These are phyloP conservation scores for Drosophila heteroneura DNA, from an alignment of 2,888 invertebrate species.

Conservation along the genomic window DNA sequence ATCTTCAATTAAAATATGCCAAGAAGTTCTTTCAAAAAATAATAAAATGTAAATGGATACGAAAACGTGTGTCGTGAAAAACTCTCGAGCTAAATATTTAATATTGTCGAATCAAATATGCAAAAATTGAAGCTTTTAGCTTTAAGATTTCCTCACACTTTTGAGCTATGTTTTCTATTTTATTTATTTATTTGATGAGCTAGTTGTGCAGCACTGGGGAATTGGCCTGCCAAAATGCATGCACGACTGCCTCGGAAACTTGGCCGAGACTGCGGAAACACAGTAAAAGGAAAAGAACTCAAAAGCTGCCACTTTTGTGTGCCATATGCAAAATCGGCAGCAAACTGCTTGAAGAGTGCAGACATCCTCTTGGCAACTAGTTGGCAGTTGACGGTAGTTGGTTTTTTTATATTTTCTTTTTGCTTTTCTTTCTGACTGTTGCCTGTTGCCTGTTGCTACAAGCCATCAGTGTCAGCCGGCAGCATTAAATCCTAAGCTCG, in stretches of 20 bases:
- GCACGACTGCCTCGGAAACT: conserved; percentile 36
- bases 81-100: conserved; percentile 34
- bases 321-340: conserved; percentile 13
- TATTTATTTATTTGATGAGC: conserved; percentile 6
- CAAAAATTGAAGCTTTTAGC: conserved; percentile 13
- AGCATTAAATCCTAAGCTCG: conserved; percentile 21
- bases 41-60: background rate
- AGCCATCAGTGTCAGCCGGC: conserved; percentile 12
- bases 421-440: background rate
- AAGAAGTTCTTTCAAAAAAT: conserved; percentile 11
- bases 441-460: conserved; percentile 16
- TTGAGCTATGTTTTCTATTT: conserved; percentile 2
- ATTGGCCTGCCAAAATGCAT: conserved; percentile 27
- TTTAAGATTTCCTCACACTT: conserved; percentile 24
- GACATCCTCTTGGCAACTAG: background rate
- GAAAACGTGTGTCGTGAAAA: background rate
- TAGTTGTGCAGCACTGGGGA: conserved; percentile 13
- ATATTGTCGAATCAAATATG: conserved; percentile 42
- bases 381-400: conserved; percentile 1
- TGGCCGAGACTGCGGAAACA: background rate
- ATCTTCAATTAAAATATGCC: conserved; percentile 23
- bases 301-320: conserved; percentile 26
- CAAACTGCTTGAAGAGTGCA: conserved; percentile 6
- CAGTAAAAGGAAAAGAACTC: background rate
- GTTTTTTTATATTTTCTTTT: background rate